Base-by-base conservation (phyloP, 2,888 invertebrate genomes). In the Athripsodes cinereus region DNA sequence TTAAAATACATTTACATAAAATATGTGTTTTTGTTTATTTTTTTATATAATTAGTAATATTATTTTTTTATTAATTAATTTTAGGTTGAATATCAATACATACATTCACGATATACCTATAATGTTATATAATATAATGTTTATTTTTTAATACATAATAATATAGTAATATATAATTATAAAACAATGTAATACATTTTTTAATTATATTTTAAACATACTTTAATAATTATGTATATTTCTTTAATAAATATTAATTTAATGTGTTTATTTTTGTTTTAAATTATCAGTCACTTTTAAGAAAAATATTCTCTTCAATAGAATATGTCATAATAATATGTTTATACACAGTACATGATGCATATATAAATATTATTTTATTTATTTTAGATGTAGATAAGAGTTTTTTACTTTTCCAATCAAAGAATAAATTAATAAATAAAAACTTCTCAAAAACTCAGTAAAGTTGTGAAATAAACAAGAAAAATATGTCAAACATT, bases 271-370 rank as follows among this genome's bases (percentile, higher is more conserved):
- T 58, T 53, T 51, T 54, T 57, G 57, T 52, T 53, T 53, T 53
- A 58, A 57, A 58, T 59, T 61, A 61, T 60, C 60, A 63, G 63
- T 61, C 63, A 61, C 63, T 63, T 61, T 63, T 63, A 61, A 26
- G 61, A 63, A 61, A 63, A 63, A 61, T 61, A 60, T 53, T 58
- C 58, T 62, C 52, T 60, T 61, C 57, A 61, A 63, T 63, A 63
- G 60, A 63, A 60, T 59, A 61, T 61, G 58, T 55, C 58, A n/a
- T n/a, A n/a, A n/a, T n/a, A n/a, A n/a, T n/a, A n/a, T n/a, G n/a
- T 55, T 49, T 53, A 49, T 53, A 60, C 35, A 58, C 53, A 51
- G 59, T 60, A 60, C 60, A 57, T 58, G 52, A 58, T 55, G 46
- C 52, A 59, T 52, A 52, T 53, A 60, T 55, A 56, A 62, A 10